Evolutionary conservation across 2,888 invertebrate species (phyloP), one percentile per base, ranked within the genome.

Genomic region (Agriotes lineatus): DNA sequence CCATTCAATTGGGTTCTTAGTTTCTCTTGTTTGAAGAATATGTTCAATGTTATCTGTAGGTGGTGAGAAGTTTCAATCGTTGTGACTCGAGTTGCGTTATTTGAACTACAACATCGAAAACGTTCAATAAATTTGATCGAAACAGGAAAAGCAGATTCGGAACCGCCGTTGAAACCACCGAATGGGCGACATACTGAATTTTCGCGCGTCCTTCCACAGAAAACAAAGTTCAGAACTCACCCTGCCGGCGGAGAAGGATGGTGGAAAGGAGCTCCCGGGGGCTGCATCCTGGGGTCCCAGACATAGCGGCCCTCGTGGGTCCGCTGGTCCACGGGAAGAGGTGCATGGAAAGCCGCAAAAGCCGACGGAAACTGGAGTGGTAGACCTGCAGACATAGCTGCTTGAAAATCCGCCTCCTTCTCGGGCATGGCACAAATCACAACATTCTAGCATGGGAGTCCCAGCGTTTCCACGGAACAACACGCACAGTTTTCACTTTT

Each of bases 301-400:
- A 84, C 81, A 72, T 84, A 84, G 35, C 84, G 76, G 57, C 83
- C 84, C 63, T 84, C 83, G 77, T 84, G 84, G 30, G 83, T 83
- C 54, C 89, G 86, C 77, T 89, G 89, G 80, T 89, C 89, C 75
- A 89, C 88, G 7, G 89, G 88, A 48, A 85, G 75, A 42, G 89
- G 88, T 2, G 88, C 88, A 60, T 89, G 87, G 81, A 89, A 89
- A 18, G 89, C 88, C 85, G 87, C 84, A 73, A 83, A 83, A 58
- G 83, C 84, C 79, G 84, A 83, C 76, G 84, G 83, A 77, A 84
- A 83, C 76, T 83, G 83, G 74, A 84, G 78, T 52, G 84, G 83
- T 62, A 84, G 78, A 75, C 83, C 83, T 73, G 83, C 83, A 72
- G 83, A 83, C 83, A 83, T 83, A 57, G 82, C 82, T 75, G 83